These are phyloP conservation scores for Phataginus tricuspis DNA, from an alignment of 2,797 vertebrate genomes.

Conservation along the genomic window DNA sequence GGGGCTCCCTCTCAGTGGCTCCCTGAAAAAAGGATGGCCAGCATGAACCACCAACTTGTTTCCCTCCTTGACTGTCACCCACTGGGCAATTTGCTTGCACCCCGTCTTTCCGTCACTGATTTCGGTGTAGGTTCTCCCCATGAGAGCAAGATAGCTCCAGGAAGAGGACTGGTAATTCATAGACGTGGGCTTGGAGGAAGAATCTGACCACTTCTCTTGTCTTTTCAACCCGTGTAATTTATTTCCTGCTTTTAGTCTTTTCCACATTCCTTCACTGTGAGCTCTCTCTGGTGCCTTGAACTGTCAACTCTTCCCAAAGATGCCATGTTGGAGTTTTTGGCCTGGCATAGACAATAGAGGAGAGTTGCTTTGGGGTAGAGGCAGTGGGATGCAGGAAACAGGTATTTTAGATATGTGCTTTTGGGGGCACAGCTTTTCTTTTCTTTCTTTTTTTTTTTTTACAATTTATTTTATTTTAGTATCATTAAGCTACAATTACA, in stretches of 20 bases:
- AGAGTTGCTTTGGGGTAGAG: neutral
- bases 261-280: neutral
- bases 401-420: neutral
- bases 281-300: neutral
- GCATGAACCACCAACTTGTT: neutral
- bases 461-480: no score
- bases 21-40: neutral
- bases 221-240: neutral
- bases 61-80: neutral
- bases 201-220: neutral
- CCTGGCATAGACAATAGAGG: neutral
- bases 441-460: no score
- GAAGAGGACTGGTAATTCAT: neutral
- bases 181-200: neutral
- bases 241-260: neutral
- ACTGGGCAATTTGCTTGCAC: neutral
- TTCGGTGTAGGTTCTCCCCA: neutral
- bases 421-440: neutral
- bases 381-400: neutral
- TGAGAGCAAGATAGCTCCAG: neutral
- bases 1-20: neutral
- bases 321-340: neutral
- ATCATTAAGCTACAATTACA: no score
- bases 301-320: neutral
- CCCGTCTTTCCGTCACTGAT: neutral